These are phyloP conservation scores for Bergia sp. DNA, from an alignment of 92 coral and sea anemone species.

Conservation along the genomic window DNA sequence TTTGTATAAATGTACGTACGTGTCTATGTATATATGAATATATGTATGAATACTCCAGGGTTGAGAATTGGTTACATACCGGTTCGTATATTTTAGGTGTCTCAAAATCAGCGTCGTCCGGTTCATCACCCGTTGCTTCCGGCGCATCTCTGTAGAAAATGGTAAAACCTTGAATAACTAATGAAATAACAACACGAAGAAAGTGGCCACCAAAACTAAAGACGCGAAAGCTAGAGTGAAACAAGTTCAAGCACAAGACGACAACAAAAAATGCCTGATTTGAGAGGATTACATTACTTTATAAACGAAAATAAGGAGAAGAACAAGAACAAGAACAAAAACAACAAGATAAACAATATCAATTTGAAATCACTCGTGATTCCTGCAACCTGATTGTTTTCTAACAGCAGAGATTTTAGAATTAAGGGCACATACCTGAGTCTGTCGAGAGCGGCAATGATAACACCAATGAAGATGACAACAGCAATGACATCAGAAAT, in stretches of 20 bases:
- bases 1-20: no score
- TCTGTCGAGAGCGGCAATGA: no score
- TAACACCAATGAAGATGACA: not conserved
- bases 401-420: no score
- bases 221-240: not conserved
- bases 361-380: no score
- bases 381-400: no score
- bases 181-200: not conserved
- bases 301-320: not conserved
- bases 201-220: not conserved
- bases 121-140: constrained; percentile 98
- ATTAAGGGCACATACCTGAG: no score
- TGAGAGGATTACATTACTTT: no score
- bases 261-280: no score
- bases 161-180: not conserved
- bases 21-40: no score
- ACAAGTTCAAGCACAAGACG: not conserved
- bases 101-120: constrained; percentile 97
- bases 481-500: not conserved
- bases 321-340: not conserved
- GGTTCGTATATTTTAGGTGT: constrained; percentile 96
- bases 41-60: not conserved
- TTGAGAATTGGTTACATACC: constrained; percentile 52
- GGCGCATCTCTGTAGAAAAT: constrained; percentile 83
- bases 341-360: not conserved